Conservation (phyloP, 2,888 invertebrate genomes). For the Rapana venosa region DNA sequence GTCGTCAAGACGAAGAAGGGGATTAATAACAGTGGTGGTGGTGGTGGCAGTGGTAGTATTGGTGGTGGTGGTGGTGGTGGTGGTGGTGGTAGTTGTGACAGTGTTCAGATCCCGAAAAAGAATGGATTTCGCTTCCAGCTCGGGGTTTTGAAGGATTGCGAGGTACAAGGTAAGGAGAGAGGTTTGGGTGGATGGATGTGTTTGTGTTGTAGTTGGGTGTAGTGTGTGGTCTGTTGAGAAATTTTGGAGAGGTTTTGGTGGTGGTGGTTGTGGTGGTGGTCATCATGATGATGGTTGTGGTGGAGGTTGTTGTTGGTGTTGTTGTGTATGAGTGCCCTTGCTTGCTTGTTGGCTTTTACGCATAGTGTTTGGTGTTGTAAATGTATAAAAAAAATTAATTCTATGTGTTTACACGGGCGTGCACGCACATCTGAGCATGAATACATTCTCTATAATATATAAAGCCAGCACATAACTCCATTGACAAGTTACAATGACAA, state of each 20-base stretch:
- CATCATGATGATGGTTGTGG: not conserved
- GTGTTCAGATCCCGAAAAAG: not conserved
- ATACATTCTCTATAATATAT: too few species aligned
- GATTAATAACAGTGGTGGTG: not conserved
- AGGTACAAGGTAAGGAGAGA: slow-evolving; percentile 23
- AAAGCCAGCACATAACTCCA: too few species aligned
- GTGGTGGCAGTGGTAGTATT: not conserved
- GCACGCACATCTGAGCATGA: not conserved
- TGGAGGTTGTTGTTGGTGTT: too few species aligned
- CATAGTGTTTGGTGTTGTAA: too few species aligned
- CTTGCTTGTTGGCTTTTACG: too few species aligned
- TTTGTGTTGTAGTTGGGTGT: not conserved
- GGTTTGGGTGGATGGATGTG: not conserved
- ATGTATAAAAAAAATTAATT: too few species aligned
- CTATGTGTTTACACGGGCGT: not conserved
- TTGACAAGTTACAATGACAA: too few species aligned
- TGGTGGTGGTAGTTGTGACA: not conserved
- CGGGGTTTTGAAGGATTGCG: slow-evolving; percentile 33
- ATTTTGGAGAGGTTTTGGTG: not conserved
- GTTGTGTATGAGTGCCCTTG: too few species aligned
- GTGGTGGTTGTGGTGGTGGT: not conserved
- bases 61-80: not conserved
- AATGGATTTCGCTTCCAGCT: slow-evolving; percentile 19
- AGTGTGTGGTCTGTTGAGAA: not conserved
- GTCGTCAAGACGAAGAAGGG: not conserved